Percentiles rank a stretch among this genome's conserved stretches.
Evolutionary conservation across 2,113 vertebrate genomes (phyloP).

Genomic region (Stercorarius parasiticus): DNA sequence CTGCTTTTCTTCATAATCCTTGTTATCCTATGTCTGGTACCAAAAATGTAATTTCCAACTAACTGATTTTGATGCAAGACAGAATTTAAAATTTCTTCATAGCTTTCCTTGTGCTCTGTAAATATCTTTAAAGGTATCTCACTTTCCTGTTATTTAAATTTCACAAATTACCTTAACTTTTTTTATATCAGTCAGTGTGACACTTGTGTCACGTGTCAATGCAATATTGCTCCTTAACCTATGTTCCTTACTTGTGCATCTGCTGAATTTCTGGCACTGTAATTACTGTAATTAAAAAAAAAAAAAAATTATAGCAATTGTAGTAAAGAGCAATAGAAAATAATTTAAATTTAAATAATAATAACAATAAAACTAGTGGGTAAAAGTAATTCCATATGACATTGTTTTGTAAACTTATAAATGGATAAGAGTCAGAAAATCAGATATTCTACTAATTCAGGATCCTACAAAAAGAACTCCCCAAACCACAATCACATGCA

Average conservation of each 20-base stretch:
- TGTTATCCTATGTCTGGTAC: background rate
- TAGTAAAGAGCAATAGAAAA: background rate
- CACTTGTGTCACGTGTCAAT: background rate
- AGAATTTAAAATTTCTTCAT: background rate
- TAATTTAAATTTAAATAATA: background rate
- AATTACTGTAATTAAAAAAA: background rate
- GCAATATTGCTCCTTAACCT: background rate
- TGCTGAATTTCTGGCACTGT: background rate
- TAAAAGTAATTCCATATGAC: background rate
- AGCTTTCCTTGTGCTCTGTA: background rate
- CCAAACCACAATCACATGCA: background rate
- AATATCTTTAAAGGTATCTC: background rate
- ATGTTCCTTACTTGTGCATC: background rate
- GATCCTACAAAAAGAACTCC: background rate
- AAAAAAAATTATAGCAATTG: background rate
- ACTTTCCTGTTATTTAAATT: background rate
- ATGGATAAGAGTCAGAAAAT: background rate
- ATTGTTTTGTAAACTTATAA: background rate
- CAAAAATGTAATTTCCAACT: background rate
- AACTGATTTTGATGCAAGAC: background rate
- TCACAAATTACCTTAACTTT: background rate
- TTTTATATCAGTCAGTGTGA: background rate
- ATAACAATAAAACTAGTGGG: background rate
- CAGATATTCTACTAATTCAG: background rate
- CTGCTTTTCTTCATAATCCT: background rate